Base-by-base conservation (phyloP, 1,140 invertebrate species). In the Lordiphosa clarofinis region DNA sequence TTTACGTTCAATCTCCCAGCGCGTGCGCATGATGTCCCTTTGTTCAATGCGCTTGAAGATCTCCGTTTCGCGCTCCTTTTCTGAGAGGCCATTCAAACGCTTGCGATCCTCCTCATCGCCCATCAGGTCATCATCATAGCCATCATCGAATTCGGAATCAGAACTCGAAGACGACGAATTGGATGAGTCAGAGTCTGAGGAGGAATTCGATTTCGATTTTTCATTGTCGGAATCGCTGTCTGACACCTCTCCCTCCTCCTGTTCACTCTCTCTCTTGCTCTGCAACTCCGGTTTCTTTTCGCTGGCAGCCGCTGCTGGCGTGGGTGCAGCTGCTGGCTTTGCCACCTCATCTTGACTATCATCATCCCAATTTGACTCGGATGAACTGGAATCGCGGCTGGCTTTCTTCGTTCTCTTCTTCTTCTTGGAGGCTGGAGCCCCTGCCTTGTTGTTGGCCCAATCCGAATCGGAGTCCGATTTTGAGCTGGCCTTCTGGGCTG, bases 1-100 rank as follows among this genome's bases (percentile, higher is more conserved):
- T 88, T 99, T 99, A 59, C 97, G 95, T 81, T 99, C 96, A 54
- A 99, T 99, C 89, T 99, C 97, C 93, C 98, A 99, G 86, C 97
- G 54, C 4, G 95, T 98, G 87, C 96, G 96, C 92, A 98, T 94
- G 0, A 96, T 92, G 90, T 98, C 96, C 78, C 98, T 91, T 86
- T 96, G 94, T 89, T 99, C 98, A 46, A 98, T 96, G 50, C 98
- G 92, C 88, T 98, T 98, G 87, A 97, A 99, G 74, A 99, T 95
- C 90, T 99, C 97, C 69, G 98, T 96, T 90, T 99, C 98, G 57
- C 98, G 91, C 89, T 99, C 98, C 86, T 98, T 98, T 86, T 99
- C 98, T 0, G 97, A 99, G 93, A 99, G 95, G 64, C 95, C 93
- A 7, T 96, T 96, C 2, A 99, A 90, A 1, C 95, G 90, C 9